phyloP scores from a whole-genome alignment of 2,888 invertebrate species.

The Antheraea yamamai region DNA sequence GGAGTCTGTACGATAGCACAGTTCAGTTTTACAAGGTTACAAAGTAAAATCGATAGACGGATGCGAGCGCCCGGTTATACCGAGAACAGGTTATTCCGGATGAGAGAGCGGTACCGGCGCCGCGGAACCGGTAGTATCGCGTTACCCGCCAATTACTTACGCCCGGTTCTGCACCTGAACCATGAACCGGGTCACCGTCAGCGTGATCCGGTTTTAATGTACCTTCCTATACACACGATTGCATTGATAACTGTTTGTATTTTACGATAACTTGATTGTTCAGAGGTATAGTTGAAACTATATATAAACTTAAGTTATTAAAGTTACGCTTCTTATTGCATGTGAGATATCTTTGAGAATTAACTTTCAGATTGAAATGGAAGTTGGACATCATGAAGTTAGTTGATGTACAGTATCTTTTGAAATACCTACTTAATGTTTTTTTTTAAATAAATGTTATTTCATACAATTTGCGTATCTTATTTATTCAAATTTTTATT shows the following conservation, averaged over 20 bases:
- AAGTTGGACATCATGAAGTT: no score
- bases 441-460: no score
- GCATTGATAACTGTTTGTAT: background rate
- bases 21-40: background rate
- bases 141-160: slow-evolving; percentile 43
- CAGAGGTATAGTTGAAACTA: no score
- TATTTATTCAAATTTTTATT: no score
- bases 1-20: background rate
- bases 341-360: no score
- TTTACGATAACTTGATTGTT: background rate
- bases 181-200: slow-evolving; percentile 17
- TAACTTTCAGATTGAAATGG: no score
- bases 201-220: background rate
- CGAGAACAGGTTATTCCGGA: slow-evolving; percentile 25
- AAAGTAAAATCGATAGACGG: slow-evolving; percentile 17
- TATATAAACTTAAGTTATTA: background rate
- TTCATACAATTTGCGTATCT: no score
- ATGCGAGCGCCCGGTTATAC: slow-evolving; percentile 16
- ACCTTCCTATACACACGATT: background rate
- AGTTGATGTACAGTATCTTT: no score
- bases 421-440: no score
- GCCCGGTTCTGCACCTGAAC: slow-evolving; percentile 17
- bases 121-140: slow-evolving; percentile 26
- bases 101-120: slow-evolving; percentile 26
- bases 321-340: no score